Conservation (phyloP, 2,797 vertebrate genomes). For the Xyrichtys novacula region DNA sequence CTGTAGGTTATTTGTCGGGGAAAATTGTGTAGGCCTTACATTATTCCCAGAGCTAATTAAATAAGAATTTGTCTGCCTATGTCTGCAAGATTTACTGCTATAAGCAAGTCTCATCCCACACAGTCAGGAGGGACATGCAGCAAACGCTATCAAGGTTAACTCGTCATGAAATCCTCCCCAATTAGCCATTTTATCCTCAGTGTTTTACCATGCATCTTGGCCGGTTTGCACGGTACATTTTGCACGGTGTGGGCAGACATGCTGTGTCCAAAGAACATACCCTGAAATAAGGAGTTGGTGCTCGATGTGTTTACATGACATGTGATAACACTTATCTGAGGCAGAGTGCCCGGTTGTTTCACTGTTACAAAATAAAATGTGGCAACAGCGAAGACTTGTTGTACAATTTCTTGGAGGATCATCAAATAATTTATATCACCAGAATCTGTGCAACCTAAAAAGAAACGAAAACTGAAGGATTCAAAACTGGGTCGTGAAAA, state of each 20-base stretch:
- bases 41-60: slow-evolving; percentile 74
- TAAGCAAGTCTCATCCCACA: slow-evolving; percentile 57
- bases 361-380: slow-evolving; percentile 1
- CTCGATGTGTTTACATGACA: slow-evolving; percentile 6
- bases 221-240: slow-evolving; percentile 36
- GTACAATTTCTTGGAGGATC: neutral
- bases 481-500: too few species aligned
- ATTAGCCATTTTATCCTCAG: slow-evolving; percentile 29
- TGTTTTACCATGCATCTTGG: slow-evolving; percentile 45
- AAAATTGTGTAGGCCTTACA: slow-evolving; percentile 58
- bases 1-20: slow-evolving; percentile 64
- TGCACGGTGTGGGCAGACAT: slow-evolving; percentile 18
- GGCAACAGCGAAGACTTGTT: neutral
- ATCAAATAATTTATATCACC: neutral
- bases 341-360: neutral
- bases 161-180: slow-evolving; percentile 57
- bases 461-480: too few species aligned
- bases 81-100: slow-evolving; percentile 63
- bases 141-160: slow-evolving; percentile 64
- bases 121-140: slow-evolving; percentile 31
- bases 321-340: neutral
- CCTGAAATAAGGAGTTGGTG: neutral
- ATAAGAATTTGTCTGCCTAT: slow-evolving; percentile 66
- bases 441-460: neutral
- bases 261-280: neutral